Evolutionary conservation across 92 coral and sea anemone species (phyloP), one percentile per base, ranked within the genome.

Genomic region (Ricordea florida): DNA sequence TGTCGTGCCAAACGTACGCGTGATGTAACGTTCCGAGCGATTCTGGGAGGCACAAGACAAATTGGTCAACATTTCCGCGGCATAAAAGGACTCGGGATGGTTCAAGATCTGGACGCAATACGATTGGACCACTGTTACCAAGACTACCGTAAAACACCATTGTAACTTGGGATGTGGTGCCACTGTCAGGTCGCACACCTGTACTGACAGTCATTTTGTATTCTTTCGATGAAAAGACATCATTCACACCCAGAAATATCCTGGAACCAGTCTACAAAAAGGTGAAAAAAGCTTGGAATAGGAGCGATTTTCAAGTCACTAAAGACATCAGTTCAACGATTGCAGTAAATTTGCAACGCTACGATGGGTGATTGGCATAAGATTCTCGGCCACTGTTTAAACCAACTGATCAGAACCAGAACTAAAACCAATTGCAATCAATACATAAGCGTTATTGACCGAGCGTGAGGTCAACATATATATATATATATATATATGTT

Each of bases 1-100:
- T 90, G 51, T 90, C 92, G 74, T 90, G 96, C 66, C 90, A 69
- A 27, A 90, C 43, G 27, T 79, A 57, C 38, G 80, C 57, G 38
- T 59, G 79, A 46, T 73, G 80, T 31, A 90, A 5, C n/a, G 76
- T 44, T 18, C 92, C 96, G 17, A 90, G 64, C 10, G 84, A 32
- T 3, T 16, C 21, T 7, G 96, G 83, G 31, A 79, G 62, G 46
- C 66, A 40, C 3, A 90, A 65, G 4, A 74, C 56, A 32, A 87
- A 87, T 52, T 11, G 37, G 60, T 90, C 87, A 11, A 80, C 86
- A 69, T n/a, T 24, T 11, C 41, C 49, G 9, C 76, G 60, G 10
- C 61, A 23, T 36, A 68, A 56, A 6, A 49, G 62, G 9, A 14
- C 15, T 4, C 58, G 30, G 15, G 34, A 3, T 7, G 62, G 62